A percentile compares a stretch with the other conserved stretches of the same genome.
Conservation (phyloP, 35 echinoderm and acorn worm genomes). For the Apostichopus californicus region DNA sequence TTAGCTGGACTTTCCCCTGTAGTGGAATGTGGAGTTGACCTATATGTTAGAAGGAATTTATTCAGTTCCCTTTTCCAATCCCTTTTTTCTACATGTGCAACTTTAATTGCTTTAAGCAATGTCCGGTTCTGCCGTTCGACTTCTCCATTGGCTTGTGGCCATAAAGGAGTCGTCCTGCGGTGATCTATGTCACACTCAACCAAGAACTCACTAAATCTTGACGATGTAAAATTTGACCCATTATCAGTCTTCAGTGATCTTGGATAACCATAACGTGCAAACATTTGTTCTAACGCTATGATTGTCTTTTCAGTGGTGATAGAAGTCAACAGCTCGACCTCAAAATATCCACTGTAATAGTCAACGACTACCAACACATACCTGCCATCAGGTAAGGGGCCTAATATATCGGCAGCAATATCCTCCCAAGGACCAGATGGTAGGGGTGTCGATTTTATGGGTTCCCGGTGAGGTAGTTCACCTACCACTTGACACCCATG, state of each 20-base stretch:
- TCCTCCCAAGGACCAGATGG: constrained; percentile 54
- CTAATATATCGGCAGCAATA: constrained; percentile 62
- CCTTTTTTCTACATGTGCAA: neutral
- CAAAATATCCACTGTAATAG: constrained; percentile 65
- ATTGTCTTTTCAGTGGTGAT: neutral
- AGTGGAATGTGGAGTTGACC: constrained; percentile 27
- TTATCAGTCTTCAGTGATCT: constrained; percentile 3
- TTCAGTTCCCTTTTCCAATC: neutral
- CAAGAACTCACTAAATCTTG: neutral
- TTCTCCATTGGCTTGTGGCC: neutral
- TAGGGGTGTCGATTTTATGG: constrained; percentile 48
- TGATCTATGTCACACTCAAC: neutral
- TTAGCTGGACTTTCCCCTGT: neutral
- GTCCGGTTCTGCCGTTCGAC: neutral
- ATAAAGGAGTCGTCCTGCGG: neutral
- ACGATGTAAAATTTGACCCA: neutral
- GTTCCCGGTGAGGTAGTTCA: neutral
- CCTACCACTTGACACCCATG: neutral
- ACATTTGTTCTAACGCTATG: neutral
- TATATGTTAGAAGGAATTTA: neutral
- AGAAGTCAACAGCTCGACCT: constrained; percentile 39
- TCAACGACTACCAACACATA: constrained; percentile 73
- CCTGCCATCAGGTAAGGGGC: constrained; percentile 62
- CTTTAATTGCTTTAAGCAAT: neutral
- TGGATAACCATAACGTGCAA: constrained; percentile 22